Evolutionary conservation across 2,888 invertebrate species (phyloP).

Genomic region (Caenorhabditis drosophilae): DNA sequence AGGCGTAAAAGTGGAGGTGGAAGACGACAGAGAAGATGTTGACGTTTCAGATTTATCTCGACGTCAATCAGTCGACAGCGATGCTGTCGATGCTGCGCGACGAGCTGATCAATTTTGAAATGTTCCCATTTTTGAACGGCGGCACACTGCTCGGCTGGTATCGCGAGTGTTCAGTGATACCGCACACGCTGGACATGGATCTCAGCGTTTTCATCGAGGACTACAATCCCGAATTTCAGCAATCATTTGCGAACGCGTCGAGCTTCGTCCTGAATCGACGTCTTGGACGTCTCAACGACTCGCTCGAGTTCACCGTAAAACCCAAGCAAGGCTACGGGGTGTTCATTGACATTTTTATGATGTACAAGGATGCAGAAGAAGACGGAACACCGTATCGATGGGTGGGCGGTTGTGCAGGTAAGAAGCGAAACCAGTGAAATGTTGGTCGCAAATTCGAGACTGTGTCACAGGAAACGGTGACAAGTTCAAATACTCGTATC

Average conservation of each 20-base stretch:
- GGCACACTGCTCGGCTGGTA: conserved; percentile 37
- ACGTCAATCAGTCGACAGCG: conserved; percentile 2
- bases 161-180: conserved; percentile 37
- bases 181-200: conserved; percentile 39
- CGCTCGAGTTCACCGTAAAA: conserved; percentile 25
- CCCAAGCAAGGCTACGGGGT: conserved; percentile 2
- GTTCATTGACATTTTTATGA: conserved; percentile 25
- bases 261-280: conserved; percentile 14
- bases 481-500: conserved; percentile 37
- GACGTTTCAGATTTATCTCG: no score
- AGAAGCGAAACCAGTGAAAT: no score
- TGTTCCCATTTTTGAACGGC: conserved; percentile 32
- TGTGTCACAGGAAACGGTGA: conserved; percentile 15
- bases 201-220: conserved; percentile 17
- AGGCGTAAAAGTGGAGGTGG: conserved; percentile 4
- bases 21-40: no score
- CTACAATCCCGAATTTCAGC: conserved; percentile 18
- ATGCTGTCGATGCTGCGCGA: conserved; percentile 14
- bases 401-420: conserved; percentile 20
- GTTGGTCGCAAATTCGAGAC: no score
- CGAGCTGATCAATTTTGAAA: conserved; percentile 5
- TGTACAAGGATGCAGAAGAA: conserved; percentile 14
- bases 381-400: conserved; percentile 10
- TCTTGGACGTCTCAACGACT: conserved; percentile 31
- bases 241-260: conserved; percentile 5